Percentiles rank a stretch among this genome's conserved stretches.
Evolutionary conservation across 2,888 invertebrate species (phyloP).

Genomic region (Ectemnius cavifrons): DNA sequence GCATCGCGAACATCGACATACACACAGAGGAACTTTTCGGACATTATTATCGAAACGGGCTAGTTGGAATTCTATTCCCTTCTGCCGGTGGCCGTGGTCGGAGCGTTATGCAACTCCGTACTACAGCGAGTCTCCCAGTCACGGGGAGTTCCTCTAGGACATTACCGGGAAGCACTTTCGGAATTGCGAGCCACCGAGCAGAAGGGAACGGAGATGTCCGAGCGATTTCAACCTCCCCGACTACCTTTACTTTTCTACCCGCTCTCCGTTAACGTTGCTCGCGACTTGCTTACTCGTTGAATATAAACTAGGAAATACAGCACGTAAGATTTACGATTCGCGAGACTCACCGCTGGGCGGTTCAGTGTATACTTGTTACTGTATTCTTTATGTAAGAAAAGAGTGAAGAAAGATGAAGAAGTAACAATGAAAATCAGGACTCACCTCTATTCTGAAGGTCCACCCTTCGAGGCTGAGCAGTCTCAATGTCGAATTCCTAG

Average conservation of each 20-base stretch:
- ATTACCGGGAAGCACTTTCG: conserved; percentile 42
- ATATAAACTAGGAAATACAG: not conserved
- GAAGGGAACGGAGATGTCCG: not conserved
- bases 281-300: not conserved
- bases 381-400: not conserved
- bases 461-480: conserved; percentile 80
- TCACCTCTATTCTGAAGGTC: conserved; percentile 81
- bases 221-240: conserved; percentile 13
- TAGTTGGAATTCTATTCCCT: conserved; percentile 55
- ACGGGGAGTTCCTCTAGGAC: conserved; percentile 19
- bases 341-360: not conserved
- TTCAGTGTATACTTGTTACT: not conserved
- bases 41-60: conserved; percentile 58
- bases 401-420: not conserved
- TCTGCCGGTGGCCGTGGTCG: conserved; percentile 7
- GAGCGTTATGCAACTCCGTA: conserved; percentile 31
- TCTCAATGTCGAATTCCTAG: conserved; percentile 78
- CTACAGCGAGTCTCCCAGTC: conserved; percentile 16
- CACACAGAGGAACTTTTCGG: conserved; percentile 36
- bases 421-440: conserved; percentile 23
- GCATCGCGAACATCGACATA: not conserved
- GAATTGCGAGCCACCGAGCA: conserved; percentile 37
- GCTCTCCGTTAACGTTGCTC: not conserved
- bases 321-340: not conserved
- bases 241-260: conserved; percentile 26